Evolutionary conservation across 2,888 invertebrate genomes (phyloP), one percentile per base, ranked within the genome.

Genomic region (Macrophya alboannulata): DNA sequence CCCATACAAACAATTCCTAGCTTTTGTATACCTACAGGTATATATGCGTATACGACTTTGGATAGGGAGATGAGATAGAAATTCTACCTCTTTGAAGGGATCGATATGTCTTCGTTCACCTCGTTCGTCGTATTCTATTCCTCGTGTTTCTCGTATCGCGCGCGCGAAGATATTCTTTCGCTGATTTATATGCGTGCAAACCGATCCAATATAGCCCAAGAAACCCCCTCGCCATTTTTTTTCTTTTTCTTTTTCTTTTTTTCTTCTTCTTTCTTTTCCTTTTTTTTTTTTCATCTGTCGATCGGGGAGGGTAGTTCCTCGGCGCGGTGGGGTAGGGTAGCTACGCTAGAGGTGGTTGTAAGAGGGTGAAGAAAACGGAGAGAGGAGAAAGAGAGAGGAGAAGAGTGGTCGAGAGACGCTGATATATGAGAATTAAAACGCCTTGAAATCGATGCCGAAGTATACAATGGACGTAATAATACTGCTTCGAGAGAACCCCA

Each of bases 121-220:
- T 81, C 68, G 83, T 43, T 83, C 68, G 48, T 83, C 65, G 81
- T 65, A 71, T 83, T 68, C 83, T 37, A 59, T 68, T 83, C 68
- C 83, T 68, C 68, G 83, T 83, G 68, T 83, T 81, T 81, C 62
- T 81, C 62, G 62, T 59, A 81, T 65, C 83, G 68, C 48, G 55
- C 17, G 81, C 83, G 83, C 65, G 68, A 71, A 83, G 83, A 83
- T 83, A 83, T 83, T 83, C 68, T 83, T 83, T 71, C 83, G 83
- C 83, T 83, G 83, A 83, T 83, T 83, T 83, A 83, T 83, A 83
- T 83, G 83, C 83, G 83, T 83, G 83, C 83, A 83, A 83, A 83
- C 83, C 83, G 83, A 83, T 83, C 83, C 83, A 83, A 83, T 83
- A 83, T 83, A 65, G 83, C 83, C 48, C 25, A 37, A 48, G 48